Conservation (phyloP, 2,797 vertebrate species). For the Hippopotamyrus pictus region DNA sequence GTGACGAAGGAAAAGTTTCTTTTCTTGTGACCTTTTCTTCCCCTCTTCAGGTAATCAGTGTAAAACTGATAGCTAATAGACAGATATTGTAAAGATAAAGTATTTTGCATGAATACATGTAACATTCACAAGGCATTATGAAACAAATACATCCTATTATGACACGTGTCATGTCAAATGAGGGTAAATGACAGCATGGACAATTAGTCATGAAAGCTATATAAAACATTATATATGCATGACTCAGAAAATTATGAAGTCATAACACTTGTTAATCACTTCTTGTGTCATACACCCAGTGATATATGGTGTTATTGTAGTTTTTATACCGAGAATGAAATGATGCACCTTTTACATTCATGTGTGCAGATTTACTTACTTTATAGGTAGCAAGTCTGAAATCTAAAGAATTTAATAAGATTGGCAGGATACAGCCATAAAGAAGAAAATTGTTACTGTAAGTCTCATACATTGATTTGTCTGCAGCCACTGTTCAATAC, state of each 20-base stretch:
- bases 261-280: not conserved
- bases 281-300: not conserved
- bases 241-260: not conserved
- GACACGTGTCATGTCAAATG: not conserved
- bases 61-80: not conserved
- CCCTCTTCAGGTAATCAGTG: not conserved
- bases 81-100: not conserved
- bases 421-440: not conserved
- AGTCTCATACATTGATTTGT: not conserved
- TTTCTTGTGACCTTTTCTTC: not conserved
- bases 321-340: not conserved
- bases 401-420: not conserved
- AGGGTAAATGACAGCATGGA: not conserved
- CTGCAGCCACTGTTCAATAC: not conserved
- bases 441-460: not conserved
- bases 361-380: not conserved
- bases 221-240: not conserved
- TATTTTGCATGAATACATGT: not conserved
- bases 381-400: not conserved
- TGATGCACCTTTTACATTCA: not conserved
- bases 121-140: not conserved
- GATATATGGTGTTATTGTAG: not conserved
- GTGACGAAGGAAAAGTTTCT: not conserved
- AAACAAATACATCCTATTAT: not conserved
- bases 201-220: not conserved